Evolutionary conservation across 2,888 invertebrate species (phyloP), one percentile per base, ranked within the genome.

Genomic region (Rotaria magnacalcarata): DNA sequence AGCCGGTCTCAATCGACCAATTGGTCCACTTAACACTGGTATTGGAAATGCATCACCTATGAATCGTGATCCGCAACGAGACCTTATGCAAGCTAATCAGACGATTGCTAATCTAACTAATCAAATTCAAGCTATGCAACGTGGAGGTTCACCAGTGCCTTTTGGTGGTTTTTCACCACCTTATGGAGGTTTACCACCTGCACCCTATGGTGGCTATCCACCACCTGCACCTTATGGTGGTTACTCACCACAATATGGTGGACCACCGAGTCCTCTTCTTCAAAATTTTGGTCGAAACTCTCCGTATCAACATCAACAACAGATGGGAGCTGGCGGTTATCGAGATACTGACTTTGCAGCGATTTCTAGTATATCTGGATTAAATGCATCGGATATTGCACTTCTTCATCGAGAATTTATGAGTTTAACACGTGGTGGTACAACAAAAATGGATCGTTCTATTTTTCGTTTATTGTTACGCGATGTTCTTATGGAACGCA

Each of bases 381-480:
- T 80, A 47, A 80, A n/a, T 47, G n/a, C 80, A n/a, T 24, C 0
- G n/a, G 80, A 80, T n/a, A 6, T 80, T 0, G 80, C 80, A 47
- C 8, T 80, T 24, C 47, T 80, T 47, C 80, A 80, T 80, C 80
- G 80, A 47, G 80, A 80, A 47, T 80, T 47, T 47, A 24, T n/a
- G 80, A 80, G n/a, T 80, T 80, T 80, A 80, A 47, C 80, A n/a
- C 80, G 80, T 80, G 80, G 80, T 80, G 67, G 67, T 34, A 67
- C 34, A 34, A 47, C 21, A 47, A 80, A 80, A 80, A 47, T 80
- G 10, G 80, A 80, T 80, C 80, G 80, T 47, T 14, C 4, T n/a
- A 47, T 80, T 80, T 47, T 80, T 47, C 80, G 80, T 80, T 47
- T 10, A 80, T 14, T 80, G 47, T 80, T 80, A 80, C 80, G 80